phyloP scores from a whole-genome alignment of 2,113 vertebrate species.

The Oophaga pumilio region DNA sequence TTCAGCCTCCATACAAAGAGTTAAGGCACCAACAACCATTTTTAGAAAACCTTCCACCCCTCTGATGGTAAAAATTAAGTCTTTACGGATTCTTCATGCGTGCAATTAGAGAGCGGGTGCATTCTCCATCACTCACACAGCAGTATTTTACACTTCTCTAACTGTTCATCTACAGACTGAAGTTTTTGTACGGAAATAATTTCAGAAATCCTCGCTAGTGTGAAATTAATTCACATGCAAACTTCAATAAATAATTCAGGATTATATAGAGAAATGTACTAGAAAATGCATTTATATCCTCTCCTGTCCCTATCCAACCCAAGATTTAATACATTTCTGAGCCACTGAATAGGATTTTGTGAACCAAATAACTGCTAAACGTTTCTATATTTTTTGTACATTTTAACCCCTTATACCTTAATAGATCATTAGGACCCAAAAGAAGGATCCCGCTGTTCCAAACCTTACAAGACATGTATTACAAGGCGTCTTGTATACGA shows the following conservation, averaged over 20 bases:
- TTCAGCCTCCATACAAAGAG: not conserved
- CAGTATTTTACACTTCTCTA: constrained; percentile 40
- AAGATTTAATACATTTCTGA: constrained; percentile 39
- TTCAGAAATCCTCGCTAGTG: constrained; percentile 37
- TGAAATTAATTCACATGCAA: constrained; percentile 51
- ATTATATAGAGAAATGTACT: constrained; percentile 49
- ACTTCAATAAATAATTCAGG: constrained; percentile 46
- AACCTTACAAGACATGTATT: too few relatives aligned
- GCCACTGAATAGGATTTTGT: constrained; percentile 27
- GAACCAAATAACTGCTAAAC: constrained; percentile 20
- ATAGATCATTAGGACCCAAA: not conserved
- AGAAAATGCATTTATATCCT: constrained; percentile 40
- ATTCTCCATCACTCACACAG: constrained; percentile 40
- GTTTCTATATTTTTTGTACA: not conserved
- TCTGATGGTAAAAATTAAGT: constrained; percentile 9
- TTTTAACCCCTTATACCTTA: not conserved
- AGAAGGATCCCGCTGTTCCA: not conserved
- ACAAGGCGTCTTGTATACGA: too few relatives aligned
- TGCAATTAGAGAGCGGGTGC: constrained; percentile 2
- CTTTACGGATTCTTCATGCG: constrained; percentile 18
- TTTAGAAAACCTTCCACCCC: not conserved
- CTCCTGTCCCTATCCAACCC: constrained; percentile 43
- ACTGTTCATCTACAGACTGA: constrained; percentile 34
- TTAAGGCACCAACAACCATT: constrained; percentile 3
- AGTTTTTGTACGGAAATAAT: constrained; percentile 41